These are phyloP conservation scores for Petrophora chlorosata DNA, from an alignment of 2,888 invertebrate genomes.

Conservation along the genomic window DNA sequence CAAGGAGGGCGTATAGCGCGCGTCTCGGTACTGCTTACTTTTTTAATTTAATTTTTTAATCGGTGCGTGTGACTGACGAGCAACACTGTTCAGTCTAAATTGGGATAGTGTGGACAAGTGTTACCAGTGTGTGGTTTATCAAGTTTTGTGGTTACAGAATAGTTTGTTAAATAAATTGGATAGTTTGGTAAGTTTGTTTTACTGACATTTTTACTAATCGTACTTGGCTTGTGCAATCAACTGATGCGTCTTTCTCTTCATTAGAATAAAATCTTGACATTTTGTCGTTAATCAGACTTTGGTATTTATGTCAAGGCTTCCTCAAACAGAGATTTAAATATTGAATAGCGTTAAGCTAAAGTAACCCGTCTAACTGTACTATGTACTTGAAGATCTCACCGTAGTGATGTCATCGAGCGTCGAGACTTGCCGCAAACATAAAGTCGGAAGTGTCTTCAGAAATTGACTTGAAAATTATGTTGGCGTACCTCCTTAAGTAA, in stretches of 20 bases:
- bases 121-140: conserved; percentile 34
- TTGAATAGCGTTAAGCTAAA: conserved; percentile 18
- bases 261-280: conserved; percentile 22
- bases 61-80: conserved; percentile 58
- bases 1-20: conserved; percentile 58
- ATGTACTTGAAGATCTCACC: conserved; percentile 21
- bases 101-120: conserved; percentile 47
- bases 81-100: conserved; percentile 46
- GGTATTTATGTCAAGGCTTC: conserved; percentile 26
- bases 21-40: conserved; percentile 52
- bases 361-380: conserved; percentile 23
- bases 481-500: not conserved
- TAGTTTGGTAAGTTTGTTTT: conserved; percentile 3
- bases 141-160: conserved; percentile 11
- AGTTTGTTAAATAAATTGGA: conserved; percentile 6
- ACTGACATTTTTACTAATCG: not conserved
- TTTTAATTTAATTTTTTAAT: conserved; percentile 49
- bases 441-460: conserved; percentile 27
- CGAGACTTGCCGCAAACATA: conserved; percentile 19
- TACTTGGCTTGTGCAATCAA: too few species aligned
- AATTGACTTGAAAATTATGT: conserved; percentile 25
- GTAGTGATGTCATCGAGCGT: conserved; percentile 31
- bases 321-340: conserved; percentile 17
- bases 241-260: conserved; percentile 17
- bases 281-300: conserved; percentile 4